Evolutionary conservation across 2,888 invertebrate species (phyloP), one percentile per base, ranked within the genome.

Genomic region (Ectemnius lituratus): DNA sequence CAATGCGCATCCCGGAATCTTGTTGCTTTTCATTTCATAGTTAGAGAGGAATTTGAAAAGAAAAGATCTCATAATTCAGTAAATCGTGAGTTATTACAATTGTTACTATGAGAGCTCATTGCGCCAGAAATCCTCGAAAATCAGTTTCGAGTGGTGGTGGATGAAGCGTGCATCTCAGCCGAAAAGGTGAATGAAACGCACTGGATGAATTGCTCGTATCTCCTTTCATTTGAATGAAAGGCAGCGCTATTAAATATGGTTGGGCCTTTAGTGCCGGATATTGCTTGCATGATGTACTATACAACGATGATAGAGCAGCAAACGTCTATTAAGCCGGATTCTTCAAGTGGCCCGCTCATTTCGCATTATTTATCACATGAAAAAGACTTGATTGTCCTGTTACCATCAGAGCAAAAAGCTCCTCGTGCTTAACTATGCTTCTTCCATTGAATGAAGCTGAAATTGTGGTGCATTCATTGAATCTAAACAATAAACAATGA

Each of bases 171-270:
- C 58, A 20, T 23, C 11, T 16, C 1, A 64, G 52, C 11, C 65
- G 67, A 76, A 69, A 76, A 63, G 68, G 4, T 68, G 77, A 73
- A 66, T 65, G 73, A 57, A 47, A 75, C 46, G 61, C 58, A 58
- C 57, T 65, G 73, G 69, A 69, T 67, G 69, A 62, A 67, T 70
- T 60, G 69, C 16, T 58, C 63, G 64, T 73, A 64, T 73, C 61
- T 73, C 73, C 73, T 77, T 78, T 78, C 77, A 78, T 78, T 63
- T 47, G 77, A 52, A 77, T 77, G 77, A 78, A 78, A 78, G 73
- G 70, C 69, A 52, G 47, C 64, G 58, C 70, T 47, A 57, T 78
- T 78, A 77, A 77, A 73, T 64, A 62, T 18, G 77, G 69, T 62
- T 70, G 69, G 45, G 58, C 13, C 67, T 77, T 73, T 70, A 78